Evolutionary conservation across 2,113 vertebrate genomes (phyloP), one percentile per base, ranked within the genome.

Genomic region (Cryptomyrus ogoouensis): DNA sequence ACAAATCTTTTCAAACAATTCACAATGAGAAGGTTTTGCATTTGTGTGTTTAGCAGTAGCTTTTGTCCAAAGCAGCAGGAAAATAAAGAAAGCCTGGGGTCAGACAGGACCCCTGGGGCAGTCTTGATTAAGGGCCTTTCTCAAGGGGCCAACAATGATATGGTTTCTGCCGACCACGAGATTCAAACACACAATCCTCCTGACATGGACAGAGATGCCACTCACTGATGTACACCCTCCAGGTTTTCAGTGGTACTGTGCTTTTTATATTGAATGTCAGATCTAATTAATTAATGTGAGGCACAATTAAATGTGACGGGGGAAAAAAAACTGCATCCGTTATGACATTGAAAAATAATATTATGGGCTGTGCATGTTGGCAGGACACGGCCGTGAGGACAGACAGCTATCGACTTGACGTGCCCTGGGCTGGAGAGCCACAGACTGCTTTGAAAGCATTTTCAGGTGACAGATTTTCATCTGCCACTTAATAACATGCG

Each of bases 321-420:
- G 7, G 2, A 39, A 19, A 8, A 31, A 74, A 42, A 39, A 80
- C 70, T 39, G 70, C 35, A 80, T 8, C 17, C 15, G 74, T 80
- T 42, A 80, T 80, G 74, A 80, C 74, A 80, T 80, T 80, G 83
- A 86, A 86, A 86, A 86, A 86, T 15, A 86, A 50, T 86, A 50
- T 50, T 50, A 47, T 27, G 21, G 44, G 21, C 83, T 84, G 0
- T 84, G 27, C 74, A 42, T 42, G 74, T 17, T 35, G 15, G 8
- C 44, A 47, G 83, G 7, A 84, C 44, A 13, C 21, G 0, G 19
- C 9, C 21, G 15, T 47, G 39, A 70, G 62, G 62, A 70, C 19
- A n/a, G 42, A 47, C 44, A 47, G 39, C 24, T 84, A 47, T 84
- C 21, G 24, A 47, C 83, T 24, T 47, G 39, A 44, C 83, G 19